Evolutionary conservation across 2,888 invertebrate species (phyloP), one percentile per base, ranked within the genome.

Genomic region (Zhengitettix transpicula): DNA sequence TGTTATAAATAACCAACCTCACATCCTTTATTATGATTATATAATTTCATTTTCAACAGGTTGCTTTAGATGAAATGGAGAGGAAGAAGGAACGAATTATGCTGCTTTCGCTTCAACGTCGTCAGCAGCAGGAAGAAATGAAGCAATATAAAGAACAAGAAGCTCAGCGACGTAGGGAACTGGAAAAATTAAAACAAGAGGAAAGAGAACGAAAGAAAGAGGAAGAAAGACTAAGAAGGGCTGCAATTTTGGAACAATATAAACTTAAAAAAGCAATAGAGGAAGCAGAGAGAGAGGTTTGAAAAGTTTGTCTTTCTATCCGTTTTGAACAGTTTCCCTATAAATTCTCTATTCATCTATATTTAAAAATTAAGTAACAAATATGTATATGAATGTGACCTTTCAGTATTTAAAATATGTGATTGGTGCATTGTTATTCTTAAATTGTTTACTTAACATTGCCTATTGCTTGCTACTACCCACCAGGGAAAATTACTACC

Each of bases 261-360:
- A 89, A 93, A 74, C 78, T 93, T 67, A 92, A 95, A 72, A 96
- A 96, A 74, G 89, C 90, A 59, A 84, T 90, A 64, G 93, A 94
- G 72, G 92, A 93, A 75, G 91, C 92, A 40, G 90, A 91, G 72
- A 75, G 89, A 71, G 90, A 90, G 59, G 65, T 28, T 28, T 28
- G 28, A 7, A 28, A 28, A 28, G 28, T 28, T 28, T 28, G 28
- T 7, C 28, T 28, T 28, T 28, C 28, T 28, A 7, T 28, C 2
- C 2, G 28, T 5, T 28, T 5, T 28, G 28, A 5, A 28, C 28
- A 28, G 28, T 28, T 28, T 28, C 7, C 28, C 2, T 28, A 28
- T 5, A 28, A 28, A 28, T 7, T 28, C 28, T 28, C n/a, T n/a
- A n/a, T n/a, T 28, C 28, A 28, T 5, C 28, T 28, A 5, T 28